Conservation (phyloP, 2,113 vertebrate species). For the Cynoglossus semilaevis region DNA sequence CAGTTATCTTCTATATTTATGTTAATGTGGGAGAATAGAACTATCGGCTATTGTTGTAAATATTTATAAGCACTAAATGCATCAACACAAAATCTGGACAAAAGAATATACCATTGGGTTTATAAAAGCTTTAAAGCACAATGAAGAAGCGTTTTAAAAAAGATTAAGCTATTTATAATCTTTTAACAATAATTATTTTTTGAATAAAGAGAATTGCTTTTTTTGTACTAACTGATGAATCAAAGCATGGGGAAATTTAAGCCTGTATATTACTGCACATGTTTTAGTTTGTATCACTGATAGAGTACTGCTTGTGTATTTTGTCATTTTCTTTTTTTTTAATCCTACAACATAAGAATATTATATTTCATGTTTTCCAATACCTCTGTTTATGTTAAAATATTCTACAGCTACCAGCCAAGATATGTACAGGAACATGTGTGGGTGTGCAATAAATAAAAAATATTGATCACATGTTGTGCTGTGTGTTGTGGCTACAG, state of each 20-base stretch:
- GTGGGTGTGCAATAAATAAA: conserved; percentile 65
- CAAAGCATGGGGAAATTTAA: not conserved
- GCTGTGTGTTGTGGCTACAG: conserved; percentile 8
- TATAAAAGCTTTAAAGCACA: not conserved
- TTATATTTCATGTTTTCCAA: conserved; percentile 13
- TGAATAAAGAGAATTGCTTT: not conserved
- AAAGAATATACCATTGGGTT: not conserved
- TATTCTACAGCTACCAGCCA: conserved; percentile 1
- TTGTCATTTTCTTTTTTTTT: not conserved
- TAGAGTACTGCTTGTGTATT: not conserved
- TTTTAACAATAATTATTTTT: conserved; percentile 10
- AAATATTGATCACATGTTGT: conserved; percentile 8
- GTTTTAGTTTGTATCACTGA: not conserved
- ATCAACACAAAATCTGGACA: not conserved
- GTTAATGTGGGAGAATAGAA: not conserved
- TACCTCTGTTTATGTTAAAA: conserved; percentile 8
- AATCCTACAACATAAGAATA: not conserved
- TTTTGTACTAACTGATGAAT: conserved; percentile 1
- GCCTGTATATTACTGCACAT: not conserved
- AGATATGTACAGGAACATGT: conserved; percentile 24
- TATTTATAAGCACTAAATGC: not conserved
- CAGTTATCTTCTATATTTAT: not conserved
- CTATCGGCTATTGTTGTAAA: too few relatives aligned
- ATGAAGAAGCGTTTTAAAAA: conserved; percentile 1
- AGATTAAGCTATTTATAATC: not conserved